Evolutionary conservation across 2,888 invertebrate species (phyloP).

Genomic region (Rutpela maculata): DNA sequence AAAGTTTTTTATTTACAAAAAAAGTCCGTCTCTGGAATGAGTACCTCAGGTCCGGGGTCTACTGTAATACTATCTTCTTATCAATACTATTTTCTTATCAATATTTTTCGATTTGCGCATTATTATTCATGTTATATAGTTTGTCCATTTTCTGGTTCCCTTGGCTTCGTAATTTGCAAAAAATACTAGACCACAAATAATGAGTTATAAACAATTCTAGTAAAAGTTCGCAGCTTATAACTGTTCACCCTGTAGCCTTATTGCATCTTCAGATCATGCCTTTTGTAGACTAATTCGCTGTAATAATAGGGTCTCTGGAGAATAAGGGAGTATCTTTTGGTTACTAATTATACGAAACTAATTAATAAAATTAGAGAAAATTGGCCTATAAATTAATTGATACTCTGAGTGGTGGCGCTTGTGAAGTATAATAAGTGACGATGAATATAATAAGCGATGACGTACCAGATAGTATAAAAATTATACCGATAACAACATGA

Average conservation of each 20-base stretch:
- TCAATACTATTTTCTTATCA: too few species aligned
- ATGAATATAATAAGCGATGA: background rate
- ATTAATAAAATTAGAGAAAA: constrained; percentile 28
- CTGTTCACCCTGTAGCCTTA: constrained; percentile 1
- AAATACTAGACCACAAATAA: too few species aligned
- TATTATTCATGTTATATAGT: too few species aligned
- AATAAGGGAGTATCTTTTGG: background rate
- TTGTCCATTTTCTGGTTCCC: too few species aligned
- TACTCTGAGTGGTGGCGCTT: background rate
- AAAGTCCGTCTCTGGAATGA: too few species aligned
- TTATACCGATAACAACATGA: too few species aligned
- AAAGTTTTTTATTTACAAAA: too few species aligned
- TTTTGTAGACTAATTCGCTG: constrained; percentile 10
- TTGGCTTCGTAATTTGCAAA: too few species aligned
- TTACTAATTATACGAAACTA: constrained; percentile 27
- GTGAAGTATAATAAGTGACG: background rate
- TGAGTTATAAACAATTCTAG: too few species aligned
- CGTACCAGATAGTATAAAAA: background rate
- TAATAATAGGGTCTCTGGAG: constrained; percentile 9
- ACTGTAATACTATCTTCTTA: too few species aligned
- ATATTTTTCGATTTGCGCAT: too few species aligned
- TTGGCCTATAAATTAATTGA: constrained; percentile 1
- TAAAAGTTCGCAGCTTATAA: background rate
- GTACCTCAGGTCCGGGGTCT: too few species aligned
- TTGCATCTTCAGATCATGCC: constrained; percentile 6